Evolutionary conservation across 2,113 vertebrate genomes (phyloP), one percentile per base, ranked within the genome.

Genomic region (Apeltes quadracus): DNA sequence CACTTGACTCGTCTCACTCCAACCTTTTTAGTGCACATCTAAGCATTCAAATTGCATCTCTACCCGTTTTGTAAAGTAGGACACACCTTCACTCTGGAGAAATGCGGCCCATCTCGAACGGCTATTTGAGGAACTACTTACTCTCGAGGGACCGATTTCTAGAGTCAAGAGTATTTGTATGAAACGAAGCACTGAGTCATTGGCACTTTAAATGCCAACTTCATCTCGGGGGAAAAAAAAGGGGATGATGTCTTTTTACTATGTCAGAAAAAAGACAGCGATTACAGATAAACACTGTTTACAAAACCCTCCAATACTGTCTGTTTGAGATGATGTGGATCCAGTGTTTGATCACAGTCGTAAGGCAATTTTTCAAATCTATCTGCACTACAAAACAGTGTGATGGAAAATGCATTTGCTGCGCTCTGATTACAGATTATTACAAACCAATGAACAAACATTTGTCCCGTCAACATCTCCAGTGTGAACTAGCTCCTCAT

Each of bases 241-340:
- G 39, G 56, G 56, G 63, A 76, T 50, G 64, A 68, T 75, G 73
- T 73, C 32, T 75, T 76, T 72, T 85, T 72, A 69, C 54, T 51
- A 57, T 86, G 75, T 85, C 79, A 83, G 69, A 57, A 74, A 62
- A 76, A 82, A 66, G 59, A 80, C 74, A 79, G 82, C 63, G 71
- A 90, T 90, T 92, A 85, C 71, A 90, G 83, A 89, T 89, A 88
- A 91, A 89, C 79, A 89, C 84, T 87, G 84, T 90, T 90, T 92
- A 88, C 85, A 87, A 86, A 91, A 87, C 86, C 74, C 81, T 82
- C 82, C 89, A 85, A 85, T 90, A 76, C 72, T 77, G 83, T 75
- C 79, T 86, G 78, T 88, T 87, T 69, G 78, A 87, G 79, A 84
- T 87, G 84, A 88, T 87, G 87, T 65, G 87, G 78, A 86, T 84